phyloP scores from a whole-genome alignment of 2,797 vertebrate species.

The Dendrocincla tyrannina region DNA sequence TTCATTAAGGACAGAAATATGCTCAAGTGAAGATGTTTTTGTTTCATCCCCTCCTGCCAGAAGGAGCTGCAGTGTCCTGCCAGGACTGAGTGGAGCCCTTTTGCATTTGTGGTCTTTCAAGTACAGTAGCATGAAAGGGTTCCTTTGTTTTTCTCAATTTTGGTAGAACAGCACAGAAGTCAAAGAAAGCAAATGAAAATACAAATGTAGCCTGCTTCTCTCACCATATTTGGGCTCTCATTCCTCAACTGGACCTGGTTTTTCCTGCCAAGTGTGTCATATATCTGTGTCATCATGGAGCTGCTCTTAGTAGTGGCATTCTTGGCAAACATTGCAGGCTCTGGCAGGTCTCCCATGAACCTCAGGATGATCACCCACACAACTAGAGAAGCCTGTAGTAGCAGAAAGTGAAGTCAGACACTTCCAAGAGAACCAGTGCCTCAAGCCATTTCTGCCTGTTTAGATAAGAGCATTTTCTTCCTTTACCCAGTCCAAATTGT shows the following conservation, averaged over 20 bases:
- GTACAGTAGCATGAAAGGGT: background rate
- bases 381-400: slow-evolving; percentile 83
- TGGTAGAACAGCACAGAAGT: background rate
- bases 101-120: background rate
- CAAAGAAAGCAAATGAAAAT: background rate
- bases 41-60: background rate
- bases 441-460: background rate
- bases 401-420: background rate
- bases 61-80: background rate
- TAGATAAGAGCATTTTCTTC: background rate
- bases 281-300: slow-evolving; percentile 66
- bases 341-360: slow-evolving; percentile 96
- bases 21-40: background rate
- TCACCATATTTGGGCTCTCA: slow-evolving; percentile 45
- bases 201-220: background rate
- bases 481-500: background rate
- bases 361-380: slow-evolving; percentile 93
- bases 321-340: slow-evolving; percentile 79
- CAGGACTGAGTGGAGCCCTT: background rate
- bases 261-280: slow-evolving; percentile 48
- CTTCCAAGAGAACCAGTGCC: background rate
- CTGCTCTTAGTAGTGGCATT: slow-evolving; percentile 6
- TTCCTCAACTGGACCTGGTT: background rate
- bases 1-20: background rate
- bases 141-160: background rate